Conservation (phyloP, 1,140 invertebrate genomes). For the Tribolium madens region DNA sequence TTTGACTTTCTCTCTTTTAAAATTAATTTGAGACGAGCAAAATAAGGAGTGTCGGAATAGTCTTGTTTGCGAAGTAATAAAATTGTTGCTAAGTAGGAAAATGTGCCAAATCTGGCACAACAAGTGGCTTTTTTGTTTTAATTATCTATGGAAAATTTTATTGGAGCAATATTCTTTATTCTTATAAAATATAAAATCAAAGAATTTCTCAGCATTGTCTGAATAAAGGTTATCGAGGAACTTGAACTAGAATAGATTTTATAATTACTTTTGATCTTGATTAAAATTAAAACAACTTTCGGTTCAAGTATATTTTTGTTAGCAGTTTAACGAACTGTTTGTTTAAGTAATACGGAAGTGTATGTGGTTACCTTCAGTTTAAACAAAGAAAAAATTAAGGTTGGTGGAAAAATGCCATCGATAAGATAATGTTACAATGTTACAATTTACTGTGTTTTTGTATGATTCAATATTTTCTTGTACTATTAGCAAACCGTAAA, state of each 20-base stretch:
- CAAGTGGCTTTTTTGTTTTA: too few relatives aligned
- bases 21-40: too few relatives aligned
- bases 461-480: too few relatives aligned
- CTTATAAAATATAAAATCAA: background rate
- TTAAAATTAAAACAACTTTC: background rate
- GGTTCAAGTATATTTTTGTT: background rate
- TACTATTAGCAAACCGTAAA: too few relatives aligned
- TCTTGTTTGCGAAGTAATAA: too few relatives aligned
- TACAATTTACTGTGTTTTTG: too few relatives aligned
- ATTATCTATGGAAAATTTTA: too few relatives aligned
- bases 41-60: too few relatives aligned
- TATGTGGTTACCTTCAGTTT: background rate
- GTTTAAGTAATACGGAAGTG: background rate
- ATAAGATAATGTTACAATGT: too few relatives aligned
- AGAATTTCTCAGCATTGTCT: background rate
- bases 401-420: too few relatives aligned
- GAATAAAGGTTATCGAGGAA: background rate
- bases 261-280: background rate
- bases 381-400: background rate
- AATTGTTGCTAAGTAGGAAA: background rate
- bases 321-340: background rate
- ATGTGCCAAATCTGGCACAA: background rate
- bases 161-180: background rate
- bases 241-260: background rate
- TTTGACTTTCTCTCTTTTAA: background rate